Evolutionary conservation across 2,797 vertebrate species (phyloP).

Genomic region (Rallus crepitans): DNA sequence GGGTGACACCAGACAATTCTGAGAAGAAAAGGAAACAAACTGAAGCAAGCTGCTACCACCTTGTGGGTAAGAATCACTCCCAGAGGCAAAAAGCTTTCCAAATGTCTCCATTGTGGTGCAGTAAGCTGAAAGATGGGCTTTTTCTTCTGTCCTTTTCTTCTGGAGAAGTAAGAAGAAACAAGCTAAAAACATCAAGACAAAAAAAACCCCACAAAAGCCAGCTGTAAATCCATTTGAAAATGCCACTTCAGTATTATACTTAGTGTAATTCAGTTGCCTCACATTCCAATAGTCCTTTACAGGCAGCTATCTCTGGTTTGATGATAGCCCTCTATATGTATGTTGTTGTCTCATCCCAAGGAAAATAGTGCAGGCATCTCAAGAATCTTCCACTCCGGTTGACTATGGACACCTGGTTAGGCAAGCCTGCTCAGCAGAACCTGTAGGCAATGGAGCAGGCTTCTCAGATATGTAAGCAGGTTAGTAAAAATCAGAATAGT

Average conservation of each 20-base stretch:
- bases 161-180: neutral
- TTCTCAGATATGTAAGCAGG: neutral
- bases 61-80: neutral
- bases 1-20: neutral
- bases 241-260: neutral
- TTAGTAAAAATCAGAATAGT: neutral
- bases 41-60: neutral
- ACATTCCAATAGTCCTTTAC: rapidly evolving
- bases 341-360: neutral
- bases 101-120: neutral
- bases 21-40: neutral
- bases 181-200: no score
- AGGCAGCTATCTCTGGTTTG: neutral
- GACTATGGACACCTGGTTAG: neutral
- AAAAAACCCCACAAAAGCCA: neutral
- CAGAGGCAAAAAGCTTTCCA: neutral
- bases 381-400: neutral
- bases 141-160: neutral
- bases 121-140: neutral
- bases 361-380: neutral
- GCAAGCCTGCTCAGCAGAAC: neutral
- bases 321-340: neutral
- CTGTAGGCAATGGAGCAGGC: neutral
- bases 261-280: neutral
- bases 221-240: neutral